Conservation (phyloP, 1,140 invertebrate genomes). For the Helicoverpa zea region DNA sequence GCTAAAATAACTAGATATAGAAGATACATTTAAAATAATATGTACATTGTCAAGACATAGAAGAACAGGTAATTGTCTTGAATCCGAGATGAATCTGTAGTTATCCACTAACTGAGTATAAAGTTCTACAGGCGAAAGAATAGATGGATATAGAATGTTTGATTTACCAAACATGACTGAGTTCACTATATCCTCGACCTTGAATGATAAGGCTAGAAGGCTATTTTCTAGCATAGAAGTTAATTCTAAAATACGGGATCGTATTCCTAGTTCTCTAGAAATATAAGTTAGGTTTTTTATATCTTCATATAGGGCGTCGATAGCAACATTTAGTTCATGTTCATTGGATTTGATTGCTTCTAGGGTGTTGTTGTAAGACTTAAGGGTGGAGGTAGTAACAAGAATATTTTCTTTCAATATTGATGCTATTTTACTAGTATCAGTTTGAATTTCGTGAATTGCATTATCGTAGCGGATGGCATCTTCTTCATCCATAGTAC, state of each 20-base stretch:
- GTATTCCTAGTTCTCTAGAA: slow-evolving; percentile 1
- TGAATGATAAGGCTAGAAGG: background rate
- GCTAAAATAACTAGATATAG: background rate
- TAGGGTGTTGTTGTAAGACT: background rate
- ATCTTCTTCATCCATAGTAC: slow-evolving; percentile 56
- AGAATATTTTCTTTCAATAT: background rate
- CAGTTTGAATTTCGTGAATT: background rate
- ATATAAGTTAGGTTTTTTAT: background rate
- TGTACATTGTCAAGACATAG: background rate
- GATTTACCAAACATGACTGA: background rate
- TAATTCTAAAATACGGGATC: background rate
- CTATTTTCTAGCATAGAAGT: slow-evolving; percentile 3
- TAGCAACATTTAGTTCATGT: background rate
- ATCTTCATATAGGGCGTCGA: background rate
- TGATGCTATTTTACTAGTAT: background rate
- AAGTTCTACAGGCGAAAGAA: background rate
- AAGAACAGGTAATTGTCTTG: background rate
- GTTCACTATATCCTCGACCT: background rate
- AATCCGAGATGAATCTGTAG: background rate
- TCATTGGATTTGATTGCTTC: background rate
- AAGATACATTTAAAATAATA: background rate
- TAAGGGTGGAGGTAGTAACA: background rate
- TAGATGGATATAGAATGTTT: background rate
- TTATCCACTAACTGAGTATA: background rate
- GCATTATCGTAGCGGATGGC: slow-evolving; percentile 40